These are phyloP conservation scores for Hexactinellida sp. DNA, from an alignment of 37 sponge, comb jelly and placozoan species.

Conservation along the genomic window DNA sequence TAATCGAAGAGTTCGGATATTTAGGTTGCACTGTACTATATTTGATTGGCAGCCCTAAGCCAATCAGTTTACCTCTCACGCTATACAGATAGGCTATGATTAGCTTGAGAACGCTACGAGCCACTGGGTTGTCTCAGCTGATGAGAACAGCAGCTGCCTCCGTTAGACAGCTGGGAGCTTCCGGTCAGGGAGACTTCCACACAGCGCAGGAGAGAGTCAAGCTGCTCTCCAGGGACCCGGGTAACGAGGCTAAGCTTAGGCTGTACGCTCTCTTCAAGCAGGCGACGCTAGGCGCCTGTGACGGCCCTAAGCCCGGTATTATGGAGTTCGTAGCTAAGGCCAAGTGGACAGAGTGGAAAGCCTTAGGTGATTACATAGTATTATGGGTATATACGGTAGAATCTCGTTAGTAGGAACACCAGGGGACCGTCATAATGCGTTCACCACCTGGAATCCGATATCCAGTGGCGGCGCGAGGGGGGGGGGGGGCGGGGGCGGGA, in stretches of 20 bases:
- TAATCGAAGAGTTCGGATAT: no score
- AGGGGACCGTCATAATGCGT: no score
- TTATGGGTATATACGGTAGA: no score
- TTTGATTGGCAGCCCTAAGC: no score
- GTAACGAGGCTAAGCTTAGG: conserved; percentile 75
- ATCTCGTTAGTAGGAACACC: no score
- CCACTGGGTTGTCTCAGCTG: neutral
- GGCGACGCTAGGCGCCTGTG: conserved; percentile 72
- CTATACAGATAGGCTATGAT: no score
- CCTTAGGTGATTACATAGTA: conserved; percentile 43
- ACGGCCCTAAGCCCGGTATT: conserved; percentile 61
- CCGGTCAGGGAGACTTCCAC: conserved; percentile 24
- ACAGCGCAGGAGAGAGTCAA: conserved; percentile 52
- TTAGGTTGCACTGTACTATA: no score
- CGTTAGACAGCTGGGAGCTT: neutral
- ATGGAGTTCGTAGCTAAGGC: conserved; percentile 87
- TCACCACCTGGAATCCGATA: no score
- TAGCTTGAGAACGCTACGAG: neutral
- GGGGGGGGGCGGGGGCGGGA: no score
- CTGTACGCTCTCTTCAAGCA: conserved; percentile 87
- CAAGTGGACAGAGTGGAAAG: conserved; percentile 87
- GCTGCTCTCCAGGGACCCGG: conserved; percentile 70
- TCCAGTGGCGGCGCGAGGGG: no score
- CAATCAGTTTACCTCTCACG: no score
- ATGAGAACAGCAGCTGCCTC: neutral